Evolutionary conservation across 2,113 vertebrate species (phyloP), one percentile per base, ranked within the genome.

Genomic region (Seriola quinqueradiata): DNA sequence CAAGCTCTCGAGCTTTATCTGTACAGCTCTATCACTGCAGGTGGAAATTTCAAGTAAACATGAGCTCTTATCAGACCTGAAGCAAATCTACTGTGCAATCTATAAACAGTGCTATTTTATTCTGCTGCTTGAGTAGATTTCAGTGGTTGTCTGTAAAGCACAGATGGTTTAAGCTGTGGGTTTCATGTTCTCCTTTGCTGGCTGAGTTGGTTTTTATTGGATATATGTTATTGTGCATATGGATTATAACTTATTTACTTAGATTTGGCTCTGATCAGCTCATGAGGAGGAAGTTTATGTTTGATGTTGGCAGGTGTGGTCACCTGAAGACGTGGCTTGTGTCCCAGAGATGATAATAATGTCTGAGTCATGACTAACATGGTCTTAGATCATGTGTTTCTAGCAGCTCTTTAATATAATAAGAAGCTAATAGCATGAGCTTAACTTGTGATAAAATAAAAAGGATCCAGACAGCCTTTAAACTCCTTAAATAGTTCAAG

Each of bases 1-100:
- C 17, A 58, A 16, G 38, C 54, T 82, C 48, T 58, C 48, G 21
- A 16, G 61, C 40, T 77, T n/a, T 44, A 40, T 60, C 12, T 42
- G 50, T 57, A 46, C 28, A 32, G 12, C 40, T 36, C 55, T 21
- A 61, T 63, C 50, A 13, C 44, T 36, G 13, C 10, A 50, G 12
- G 25, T 46, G 68, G 13, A 76, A 58, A 44, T 16, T 25, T 36
- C 36, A 25, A 48, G 57, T 8, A n/a, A 77, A 44, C 23, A 46
- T 19, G 7, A 48, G 21, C 28, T 44, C 34, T 52, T 6, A 52
- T 38, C 9, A 21, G 16, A 73, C 60, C 4, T 58, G 42, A 48
- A 48, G 50, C 3, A 46, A 44, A 44, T 55, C 58, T 48, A 8
- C 9, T 12, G 23, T 16, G 28, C 25, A 23, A 23, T 50, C 54